These are phyloP conservation scores for Panthera leo DNA, from an alignment of 2,113 vertebrate species.

Conservation along the genomic window DNA sequence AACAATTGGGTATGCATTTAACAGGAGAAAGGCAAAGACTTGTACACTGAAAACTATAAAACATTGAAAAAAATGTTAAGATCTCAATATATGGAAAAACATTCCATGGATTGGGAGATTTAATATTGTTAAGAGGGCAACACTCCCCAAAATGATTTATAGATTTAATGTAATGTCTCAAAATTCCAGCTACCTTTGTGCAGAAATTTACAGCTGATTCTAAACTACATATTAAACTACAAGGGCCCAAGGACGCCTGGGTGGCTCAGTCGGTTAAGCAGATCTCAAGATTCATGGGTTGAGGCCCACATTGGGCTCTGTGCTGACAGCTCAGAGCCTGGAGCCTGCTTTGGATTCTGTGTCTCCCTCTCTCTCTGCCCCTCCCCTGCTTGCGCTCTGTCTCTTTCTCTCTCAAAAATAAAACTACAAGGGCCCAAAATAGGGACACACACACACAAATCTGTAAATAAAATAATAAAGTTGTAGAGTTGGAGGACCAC, in stretches of 20 bases:
- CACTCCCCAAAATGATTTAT: background rate
- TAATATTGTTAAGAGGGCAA: background rate
- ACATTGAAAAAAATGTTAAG: background rate
- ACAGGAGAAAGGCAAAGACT: background rate
- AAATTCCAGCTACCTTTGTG: background rate
- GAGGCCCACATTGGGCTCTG: no score
- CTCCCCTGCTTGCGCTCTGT: no score
- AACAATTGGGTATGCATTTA: background rate
- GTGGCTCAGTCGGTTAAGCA: no score
- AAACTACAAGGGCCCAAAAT: background rate
- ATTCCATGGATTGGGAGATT: background rate
- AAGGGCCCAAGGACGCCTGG: no score
- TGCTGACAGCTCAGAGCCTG: no score
- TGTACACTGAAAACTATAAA: background rate
- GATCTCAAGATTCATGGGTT: no score
- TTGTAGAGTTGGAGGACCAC: background rate
- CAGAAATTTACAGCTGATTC: background rate
- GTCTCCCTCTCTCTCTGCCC: no score
- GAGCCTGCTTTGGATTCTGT: no score
- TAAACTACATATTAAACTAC: background rate
- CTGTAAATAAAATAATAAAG: background rate
- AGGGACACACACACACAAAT: background rate
- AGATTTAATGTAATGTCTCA: background rate
- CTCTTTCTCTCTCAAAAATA: no score
- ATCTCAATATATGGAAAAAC: conserved; percentile 16